Evolutionary conservation across 2,113 vertebrate species (phyloP).

Genomic region (Etia nguti): DNA sequence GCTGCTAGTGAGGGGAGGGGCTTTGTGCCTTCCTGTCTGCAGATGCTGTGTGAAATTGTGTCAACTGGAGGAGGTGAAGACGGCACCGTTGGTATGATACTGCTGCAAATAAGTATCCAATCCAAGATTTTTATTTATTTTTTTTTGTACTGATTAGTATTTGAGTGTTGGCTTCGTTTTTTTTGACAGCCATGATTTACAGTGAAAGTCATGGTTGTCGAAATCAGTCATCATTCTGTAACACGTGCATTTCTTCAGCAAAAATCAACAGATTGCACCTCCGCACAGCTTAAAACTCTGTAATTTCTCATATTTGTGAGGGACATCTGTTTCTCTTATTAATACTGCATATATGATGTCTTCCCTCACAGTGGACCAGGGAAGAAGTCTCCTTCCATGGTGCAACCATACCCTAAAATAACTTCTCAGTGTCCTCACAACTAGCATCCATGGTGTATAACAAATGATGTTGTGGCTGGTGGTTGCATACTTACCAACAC

Average conservation of each 20-base stretch:
- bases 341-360: background rate
- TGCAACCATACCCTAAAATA: background rate
- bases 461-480: background rate
- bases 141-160: background rate
- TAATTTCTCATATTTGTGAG: background rate
- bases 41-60: background rate
- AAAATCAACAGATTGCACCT: background rate
- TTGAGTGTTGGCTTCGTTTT: background rate
- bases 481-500: background rate
- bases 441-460: background rate
- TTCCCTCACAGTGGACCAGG: background rate
- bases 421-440: background rate
- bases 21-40: background rate
- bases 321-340: background rate
- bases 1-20: background rate
- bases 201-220: background rate
- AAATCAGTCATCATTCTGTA: background rate
- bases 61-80: background rate
- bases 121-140: background rate
- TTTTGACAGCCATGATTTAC: background rate
- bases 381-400: background rate
- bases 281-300: background rate
- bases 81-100: background rate
- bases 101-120: background rate
- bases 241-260: background rate